These are phyloP conservation scores for Octopus bimaculoides DNA, from an alignment of 1,140 invertebrate genomes.

Conservation along the genomic window DNA sequence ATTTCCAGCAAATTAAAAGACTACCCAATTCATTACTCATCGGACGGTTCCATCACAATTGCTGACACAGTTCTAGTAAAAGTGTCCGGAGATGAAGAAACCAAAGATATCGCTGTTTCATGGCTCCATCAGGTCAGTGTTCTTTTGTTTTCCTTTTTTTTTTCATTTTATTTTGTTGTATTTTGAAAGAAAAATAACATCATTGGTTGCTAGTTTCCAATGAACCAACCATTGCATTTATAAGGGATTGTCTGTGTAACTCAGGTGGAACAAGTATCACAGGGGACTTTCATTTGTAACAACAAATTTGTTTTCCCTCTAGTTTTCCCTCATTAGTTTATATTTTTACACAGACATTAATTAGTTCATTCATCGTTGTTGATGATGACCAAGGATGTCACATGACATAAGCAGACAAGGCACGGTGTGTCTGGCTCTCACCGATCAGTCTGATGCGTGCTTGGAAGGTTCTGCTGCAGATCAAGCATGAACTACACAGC, in stretches of 20 bases:
- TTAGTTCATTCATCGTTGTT: too few species aligned
- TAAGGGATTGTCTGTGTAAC: not conserved
- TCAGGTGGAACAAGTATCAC: not conserved
- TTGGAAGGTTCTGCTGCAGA: too few species aligned
- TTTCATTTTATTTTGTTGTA: not conserved
- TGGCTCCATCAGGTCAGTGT: conserved; percentile 81
- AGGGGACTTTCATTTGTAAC: not conserved
- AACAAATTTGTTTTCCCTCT: not conserved
- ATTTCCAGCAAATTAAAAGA: conserved; percentile 63
- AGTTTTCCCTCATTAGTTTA: not conserved
- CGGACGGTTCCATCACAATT: conserved; percentile 80
- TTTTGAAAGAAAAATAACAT: not conserved
- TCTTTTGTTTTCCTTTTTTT: not conserved
- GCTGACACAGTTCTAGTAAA: conserved; percentile 82
- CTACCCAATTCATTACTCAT: conserved; percentile 71
- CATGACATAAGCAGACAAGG: too few species aligned
- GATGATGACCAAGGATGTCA: too few species aligned
- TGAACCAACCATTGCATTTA: not conserved
- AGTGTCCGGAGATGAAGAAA: conserved; percentile 72
- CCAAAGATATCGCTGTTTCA: conserved; percentile 88
- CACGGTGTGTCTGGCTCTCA: too few species aligned
- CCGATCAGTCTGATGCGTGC: too few species aligned
- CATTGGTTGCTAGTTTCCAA: not conserved
- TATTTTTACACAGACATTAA: too few species aligned
- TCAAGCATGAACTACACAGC: too few species aligned